Percentiles rank a stretch among this genome's conserved stretches.
Conservation (phyloP, 2,113 vertebrate species). For the Shinisaurus crocodilurus region DNA sequence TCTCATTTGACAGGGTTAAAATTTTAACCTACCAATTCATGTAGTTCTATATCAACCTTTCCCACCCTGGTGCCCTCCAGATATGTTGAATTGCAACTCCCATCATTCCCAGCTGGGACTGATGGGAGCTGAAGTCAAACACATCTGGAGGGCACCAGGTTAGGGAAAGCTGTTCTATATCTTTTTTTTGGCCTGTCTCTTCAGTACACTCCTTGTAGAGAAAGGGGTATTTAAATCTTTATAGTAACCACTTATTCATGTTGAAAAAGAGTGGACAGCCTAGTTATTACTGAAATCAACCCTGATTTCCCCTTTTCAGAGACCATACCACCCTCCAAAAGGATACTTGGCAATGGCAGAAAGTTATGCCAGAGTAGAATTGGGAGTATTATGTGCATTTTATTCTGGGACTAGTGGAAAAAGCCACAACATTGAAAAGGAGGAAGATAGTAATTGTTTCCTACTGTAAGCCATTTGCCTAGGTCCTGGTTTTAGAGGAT, state of each 20-base stretch:
- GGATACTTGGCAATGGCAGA: conserved; percentile 6
- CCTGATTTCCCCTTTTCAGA: conserved; percentile 1
- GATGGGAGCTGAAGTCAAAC: no score
- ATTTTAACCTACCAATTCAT: conserved; percentile 38
- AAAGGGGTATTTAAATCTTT: conserved; percentile 11
- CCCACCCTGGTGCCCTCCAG: background rate
- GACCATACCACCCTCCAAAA: background rate
- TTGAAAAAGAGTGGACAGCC: conserved; percentile 61
- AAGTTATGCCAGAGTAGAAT: background rate
- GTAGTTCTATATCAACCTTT: conserved; percentile 1
- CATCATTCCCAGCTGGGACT: no score
- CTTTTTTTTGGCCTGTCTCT: background rate
- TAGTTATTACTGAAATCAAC: background rate
- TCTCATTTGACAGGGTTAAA: conserved; percentile 39
- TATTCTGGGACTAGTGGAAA: background rate
- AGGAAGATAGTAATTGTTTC: background rate
- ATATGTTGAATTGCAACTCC: no score
- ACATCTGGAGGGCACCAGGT: background rate
- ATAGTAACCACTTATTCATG: conserved; percentile 54
- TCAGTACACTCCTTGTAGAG: conserved; percentile 2
- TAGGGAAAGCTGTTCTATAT: no score
- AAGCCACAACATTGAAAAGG: conserved; percentile 1
- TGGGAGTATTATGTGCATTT: background rate
- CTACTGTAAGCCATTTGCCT: background rate
- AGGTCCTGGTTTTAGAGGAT: background rate